A percentile compares a stretch with the other conserved stretches of the same genome.
Conservation (phyloP, 2,888 invertebrate genomes). For the Brenthis ino region DNA sequence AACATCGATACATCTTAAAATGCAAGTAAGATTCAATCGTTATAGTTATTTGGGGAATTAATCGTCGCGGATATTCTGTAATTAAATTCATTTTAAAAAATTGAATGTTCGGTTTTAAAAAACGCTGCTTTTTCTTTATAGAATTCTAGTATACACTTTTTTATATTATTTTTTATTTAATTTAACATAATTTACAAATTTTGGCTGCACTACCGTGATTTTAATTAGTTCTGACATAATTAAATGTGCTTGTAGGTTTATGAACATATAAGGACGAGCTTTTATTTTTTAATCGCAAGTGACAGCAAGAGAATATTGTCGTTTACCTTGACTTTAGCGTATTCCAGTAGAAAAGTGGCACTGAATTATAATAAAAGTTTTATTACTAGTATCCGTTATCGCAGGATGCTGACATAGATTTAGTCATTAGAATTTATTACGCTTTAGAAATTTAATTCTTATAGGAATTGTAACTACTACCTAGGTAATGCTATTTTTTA, state of each 20-base stretch:
- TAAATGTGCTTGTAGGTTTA: background rate
- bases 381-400: background rate
- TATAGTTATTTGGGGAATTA: too few species aligned
- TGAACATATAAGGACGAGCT: conserved; percentile 5
- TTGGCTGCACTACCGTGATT: background rate
- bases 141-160: too few species aligned
- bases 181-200: background rate
- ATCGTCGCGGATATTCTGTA: too few species aligned
- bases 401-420: background rate
- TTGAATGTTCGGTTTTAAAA: too few species aligned
- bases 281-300: conserved; percentile 5
- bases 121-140: too few species aligned
- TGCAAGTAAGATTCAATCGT: too few species aligned
- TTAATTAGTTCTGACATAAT: background rate
- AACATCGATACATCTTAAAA: too few species aligned
- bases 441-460: too few species aligned
- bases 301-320: conserved; percentile 1
- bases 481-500: too few species aligned
- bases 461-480: too few species aligned
- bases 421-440: background rate
- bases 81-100: too few species aligned
- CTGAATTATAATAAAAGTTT: background rate
- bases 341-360: conserved; percentile 14
- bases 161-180: too few species aligned
- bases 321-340: conserved; percentile 22